Evolutionary conservation across 2,888 invertebrate genomes (phyloP).

Genomic region (Ophion ventricosus): DNA sequence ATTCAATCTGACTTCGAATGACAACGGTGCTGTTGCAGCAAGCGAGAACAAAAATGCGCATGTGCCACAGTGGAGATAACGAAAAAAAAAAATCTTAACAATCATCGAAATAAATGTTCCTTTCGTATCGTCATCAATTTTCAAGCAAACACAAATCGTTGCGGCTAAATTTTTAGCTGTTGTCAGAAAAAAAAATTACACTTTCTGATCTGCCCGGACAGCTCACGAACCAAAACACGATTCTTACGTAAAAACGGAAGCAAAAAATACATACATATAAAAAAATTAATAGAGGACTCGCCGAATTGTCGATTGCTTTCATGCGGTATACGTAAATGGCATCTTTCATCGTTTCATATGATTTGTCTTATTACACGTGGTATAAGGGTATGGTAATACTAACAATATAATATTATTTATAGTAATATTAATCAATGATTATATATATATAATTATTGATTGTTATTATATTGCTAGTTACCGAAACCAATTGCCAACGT

Average conservation of each 20-base stretch:
- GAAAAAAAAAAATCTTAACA: constrained; percentile 6
- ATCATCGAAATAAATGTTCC: constrained; percentile 39
- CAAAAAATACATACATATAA: constrained; percentile 1
- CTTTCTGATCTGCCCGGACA: neutral
- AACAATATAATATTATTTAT: too few species aligned
- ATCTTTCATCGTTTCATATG: neutral
- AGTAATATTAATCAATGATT: too few species aligned
- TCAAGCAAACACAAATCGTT: constrained; percentile 2
- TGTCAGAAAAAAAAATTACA: constrained; percentile 28
- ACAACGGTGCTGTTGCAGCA: neutral
- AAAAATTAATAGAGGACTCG: neutral
- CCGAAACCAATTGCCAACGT: too few species aligned
- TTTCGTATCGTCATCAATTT: constrained; percentile 35
- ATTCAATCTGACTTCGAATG: constrained; percentile 16
- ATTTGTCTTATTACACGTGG: too few species aligned
- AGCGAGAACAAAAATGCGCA: constrained; percentile 3
- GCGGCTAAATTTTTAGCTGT: constrained; percentile 34
- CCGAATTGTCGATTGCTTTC: neutral
- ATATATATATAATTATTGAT: neutral
- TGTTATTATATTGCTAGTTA: too few species aligned
- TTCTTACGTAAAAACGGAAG: constrained; percentile 4
- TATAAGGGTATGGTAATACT: neutral
- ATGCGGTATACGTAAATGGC: neutral
- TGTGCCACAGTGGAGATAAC: neutral
- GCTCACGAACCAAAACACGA: neutral